Evolutionary conservation across 2,888 invertebrate species (phyloP), one percentile per base, ranked within the genome.

Genomic region (Andrena trimmerana): DNA sequence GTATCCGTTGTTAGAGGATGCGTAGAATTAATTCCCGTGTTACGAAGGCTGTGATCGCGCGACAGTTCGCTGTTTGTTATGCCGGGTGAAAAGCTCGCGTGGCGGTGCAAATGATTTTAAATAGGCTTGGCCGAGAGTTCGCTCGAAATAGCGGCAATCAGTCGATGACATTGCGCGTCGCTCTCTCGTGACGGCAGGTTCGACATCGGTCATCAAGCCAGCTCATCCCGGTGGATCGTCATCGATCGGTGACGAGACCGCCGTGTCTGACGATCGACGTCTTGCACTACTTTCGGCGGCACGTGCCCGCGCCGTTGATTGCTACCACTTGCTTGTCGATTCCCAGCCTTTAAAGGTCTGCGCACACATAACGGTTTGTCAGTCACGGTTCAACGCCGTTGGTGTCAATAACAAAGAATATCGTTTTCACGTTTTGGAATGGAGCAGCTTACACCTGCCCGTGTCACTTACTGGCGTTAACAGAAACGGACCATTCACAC

Each of bases 151-250:
- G 88, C 83, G 75, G 78, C 87, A 87, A 89, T 90, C 90, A 90
- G 90, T 90, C 90, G 90, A 90, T 90, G 90, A 90, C 90, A 90
- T 87, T 84, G 86, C 83, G 81, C 83, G 62, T 79, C 54, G 74
- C 65, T 79, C 63, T 79, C 65, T 69, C 73, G 67, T 59, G 70
- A 75, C 62, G 82, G 52, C 65, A 20, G 69, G 81, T 78, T 81
- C 84, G 87, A 81, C 72, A 82, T 82, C 84, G 83, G 83, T 85
- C 87, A 84, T 82, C 84, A 75, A 42, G 83, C 82, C 79, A 84
- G 76, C 85, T 75, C 69, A 63, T 71, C 42, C 36, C n/a, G 65
- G 57, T 31, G 79, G 36, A 68, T 78, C 87, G 87, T 89, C 88
- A 89, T 90, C 84, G 88, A 90, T 89, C 86, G 82, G 85, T 88